phyloP scores from a whole-genome alignment of 1,140 invertebrate genomes.

The Ips nitidus region DNA sequence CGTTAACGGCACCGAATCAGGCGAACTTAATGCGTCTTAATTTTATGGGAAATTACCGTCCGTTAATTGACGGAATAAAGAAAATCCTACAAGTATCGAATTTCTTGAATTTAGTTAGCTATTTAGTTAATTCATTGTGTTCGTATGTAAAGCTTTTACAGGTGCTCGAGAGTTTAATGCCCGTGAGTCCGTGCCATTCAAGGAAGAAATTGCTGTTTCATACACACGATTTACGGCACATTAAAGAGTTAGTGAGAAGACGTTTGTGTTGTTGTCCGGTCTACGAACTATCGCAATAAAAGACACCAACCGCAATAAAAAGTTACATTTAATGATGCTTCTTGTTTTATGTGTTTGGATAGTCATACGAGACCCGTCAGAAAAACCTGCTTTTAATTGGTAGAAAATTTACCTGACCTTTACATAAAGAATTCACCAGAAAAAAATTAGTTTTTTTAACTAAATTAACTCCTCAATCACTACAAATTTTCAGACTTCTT shows the following conservation, averaged over 20 bases:
- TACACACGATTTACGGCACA: slow-evolving; percentile 13
- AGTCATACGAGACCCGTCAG: background rate
- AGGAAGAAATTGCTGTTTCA: background rate
- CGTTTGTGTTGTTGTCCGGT: background rate
- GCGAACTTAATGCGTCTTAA: slow-evolving; percentile 14
- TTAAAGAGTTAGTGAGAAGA: slow-evolving; percentile 6
- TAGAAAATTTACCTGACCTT: too few species aligned
- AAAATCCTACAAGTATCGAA: too few species aligned
- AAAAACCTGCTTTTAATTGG: background rate
- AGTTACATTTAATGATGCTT: slow-evolving; percentile 4
- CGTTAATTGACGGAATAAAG: background rate
- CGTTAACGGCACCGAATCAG: slow-evolving; percentile 18
- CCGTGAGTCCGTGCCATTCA: background rate
- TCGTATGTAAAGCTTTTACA: too few species aligned
- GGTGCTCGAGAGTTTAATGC: too few species aligned
- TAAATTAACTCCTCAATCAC: too few species aligned
- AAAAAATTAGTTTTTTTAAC: too few species aligned
- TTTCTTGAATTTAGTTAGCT: too few species aligned
- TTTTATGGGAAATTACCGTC: slow-evolving; percentile 19
- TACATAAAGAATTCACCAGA: too few species aligned
- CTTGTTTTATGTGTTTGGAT: slow-evolving; percentile 1
- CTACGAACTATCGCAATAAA: slow-evolving; percentile 12
- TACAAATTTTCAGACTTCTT: too few species aligned
- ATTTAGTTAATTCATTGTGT: too few species aligned
- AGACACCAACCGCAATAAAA: slow-evolving; percentile 9